phyloP scores from a whole-genome alignment of 2,888 invertebrate species.

The Morinoia aosen region DNA sequence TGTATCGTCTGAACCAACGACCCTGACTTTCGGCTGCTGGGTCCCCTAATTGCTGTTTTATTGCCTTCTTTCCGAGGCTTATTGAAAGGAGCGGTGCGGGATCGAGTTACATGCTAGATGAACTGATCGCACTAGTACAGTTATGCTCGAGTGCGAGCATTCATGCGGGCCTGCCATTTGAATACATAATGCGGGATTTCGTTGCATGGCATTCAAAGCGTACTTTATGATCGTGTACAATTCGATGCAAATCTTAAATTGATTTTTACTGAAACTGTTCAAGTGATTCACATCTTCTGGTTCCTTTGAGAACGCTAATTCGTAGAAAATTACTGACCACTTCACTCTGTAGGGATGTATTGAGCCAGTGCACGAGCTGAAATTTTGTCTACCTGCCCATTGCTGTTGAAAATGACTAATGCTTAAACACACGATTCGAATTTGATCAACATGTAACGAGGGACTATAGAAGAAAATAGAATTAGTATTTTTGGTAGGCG shows the following conservation, averaged over 20 bases:
- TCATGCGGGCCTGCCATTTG: not conserved
- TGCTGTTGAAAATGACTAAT: not conserved
- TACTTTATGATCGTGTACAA: not conserved
- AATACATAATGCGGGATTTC: not conserved
- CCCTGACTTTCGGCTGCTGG: not conserved
- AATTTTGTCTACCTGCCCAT: not conserved
- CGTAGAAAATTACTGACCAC: not conserved
- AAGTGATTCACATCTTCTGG: too few relatives aligned
- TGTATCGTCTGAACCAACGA: conserved; percentile 4
- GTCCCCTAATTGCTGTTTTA: conserved; percentile 25
- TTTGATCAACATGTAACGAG: too few relatives aligned
- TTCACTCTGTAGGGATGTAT: not conserved
- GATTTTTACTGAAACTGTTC: not conserved
- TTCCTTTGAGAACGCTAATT: not conserved
- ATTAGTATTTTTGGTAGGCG: too few relatives aligned
- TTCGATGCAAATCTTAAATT: not conserved
- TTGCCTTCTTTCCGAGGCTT: not conserved
- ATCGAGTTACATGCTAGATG: not conserved
- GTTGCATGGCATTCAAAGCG: not conserved
- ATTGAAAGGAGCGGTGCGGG: not conserved
- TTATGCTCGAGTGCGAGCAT: not conserved
- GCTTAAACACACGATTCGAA: too few relatives aligned
- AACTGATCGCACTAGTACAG: not conserved
- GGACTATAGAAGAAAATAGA: too few relatives aligned
- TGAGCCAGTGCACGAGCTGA: not conserved